Conservation (phyloP, 2,888 invertebrate species). For the Andrena flavipes region DNA sequence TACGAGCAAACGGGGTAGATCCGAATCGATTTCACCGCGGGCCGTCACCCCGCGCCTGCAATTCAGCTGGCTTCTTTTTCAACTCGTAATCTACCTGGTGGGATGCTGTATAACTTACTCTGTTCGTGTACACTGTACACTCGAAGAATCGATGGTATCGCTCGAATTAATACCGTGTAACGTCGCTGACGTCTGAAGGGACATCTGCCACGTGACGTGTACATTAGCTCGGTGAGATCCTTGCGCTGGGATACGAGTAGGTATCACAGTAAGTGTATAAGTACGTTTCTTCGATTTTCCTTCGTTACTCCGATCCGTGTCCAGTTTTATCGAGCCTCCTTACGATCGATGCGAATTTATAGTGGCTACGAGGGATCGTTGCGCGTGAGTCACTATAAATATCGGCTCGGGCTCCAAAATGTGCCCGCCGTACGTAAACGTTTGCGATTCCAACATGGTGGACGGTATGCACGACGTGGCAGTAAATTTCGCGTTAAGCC, state of each 20-base stretch:
- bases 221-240: slow-evolving; percentile 24
- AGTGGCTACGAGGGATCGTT: slow-evolving; percentile 52
- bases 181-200: slow-evolving; percentile 21
- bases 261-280: too few relatives aligned
- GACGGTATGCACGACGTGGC: slow-evolving; percentile 69
- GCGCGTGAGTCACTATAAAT: slow-evolving; percentile 58
- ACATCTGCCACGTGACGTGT: slow-evolving; percentile 37
- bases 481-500: slow-evolving; percentile 80
- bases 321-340: slow-evolving; percentile 21
- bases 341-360: slow-evolving; percentile 57
- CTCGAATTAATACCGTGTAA: slow-evolving; percentile 61
- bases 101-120: slow-evolving; percentile 45
- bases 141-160: slow-evolving; percentile 51
- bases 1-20: slow-evolving; percentile 57
- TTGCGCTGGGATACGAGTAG: not conserved
- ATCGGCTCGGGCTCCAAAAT: slow-evolving; percentile 43
- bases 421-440: slow-evolving; percentile 67
- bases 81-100: slow-evolving; percentile 52
- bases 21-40: slow-evolving; percentile 68
- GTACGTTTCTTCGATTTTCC: not conserved
- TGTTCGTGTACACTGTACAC: slow-evolving; percentile 14
- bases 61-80: slow-evolving; percentile 57
- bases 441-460: slow-evolving; percentile 69
- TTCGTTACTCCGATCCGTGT: not conserved
- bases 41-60: slow-evolving; percentile 40